These are phyloP conservation scores for Darevskia nairensis DNA, from an alignment of 2,797 vertebrate genomes.

Conservation along the genomic window DNA sequence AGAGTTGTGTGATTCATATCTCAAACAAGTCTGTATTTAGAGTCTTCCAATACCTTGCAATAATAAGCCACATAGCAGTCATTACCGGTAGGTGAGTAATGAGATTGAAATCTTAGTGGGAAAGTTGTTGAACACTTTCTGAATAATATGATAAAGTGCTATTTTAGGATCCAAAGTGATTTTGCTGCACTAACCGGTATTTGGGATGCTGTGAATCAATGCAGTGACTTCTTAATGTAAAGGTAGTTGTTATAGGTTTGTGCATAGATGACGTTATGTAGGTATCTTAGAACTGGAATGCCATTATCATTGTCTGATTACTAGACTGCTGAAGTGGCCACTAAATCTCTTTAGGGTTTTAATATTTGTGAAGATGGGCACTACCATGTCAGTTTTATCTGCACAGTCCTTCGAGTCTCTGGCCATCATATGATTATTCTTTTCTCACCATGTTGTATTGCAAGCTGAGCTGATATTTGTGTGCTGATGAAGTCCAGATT, in stretches of 20 bases:
- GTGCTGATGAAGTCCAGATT: constrained; percentile 1
- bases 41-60: too few relatives aligned
- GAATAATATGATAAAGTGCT: too few relatives aligned
- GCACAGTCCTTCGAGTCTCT: not conserved
- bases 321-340: not conserved
- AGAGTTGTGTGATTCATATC: too few relatives aligned
- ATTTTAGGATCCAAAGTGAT: too few relatives aligned
- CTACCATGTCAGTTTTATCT: not conserved
- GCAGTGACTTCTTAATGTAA: not conserved
- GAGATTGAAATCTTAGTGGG: too few relatives aligned
- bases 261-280: not conserved
- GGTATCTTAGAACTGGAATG: not conserved
- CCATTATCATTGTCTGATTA: not conserved
- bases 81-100: too few relatives aligned
- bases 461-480: not conserved
- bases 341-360: not conserved
- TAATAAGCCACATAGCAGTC: too few relatives aligned
- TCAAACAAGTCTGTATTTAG: too few relatives aligned
- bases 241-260: not conserved
- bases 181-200: not conserved
- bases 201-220: too few relatives aligned
- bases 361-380: not conserved
- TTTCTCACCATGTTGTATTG: not conserved
- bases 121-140: too few relatives aligned
- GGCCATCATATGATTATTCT: not conserved